phyloP scores from a whole-genome alignment of 1,140 invertebrate genomes.

The Hycleus cichorii region DNA sequence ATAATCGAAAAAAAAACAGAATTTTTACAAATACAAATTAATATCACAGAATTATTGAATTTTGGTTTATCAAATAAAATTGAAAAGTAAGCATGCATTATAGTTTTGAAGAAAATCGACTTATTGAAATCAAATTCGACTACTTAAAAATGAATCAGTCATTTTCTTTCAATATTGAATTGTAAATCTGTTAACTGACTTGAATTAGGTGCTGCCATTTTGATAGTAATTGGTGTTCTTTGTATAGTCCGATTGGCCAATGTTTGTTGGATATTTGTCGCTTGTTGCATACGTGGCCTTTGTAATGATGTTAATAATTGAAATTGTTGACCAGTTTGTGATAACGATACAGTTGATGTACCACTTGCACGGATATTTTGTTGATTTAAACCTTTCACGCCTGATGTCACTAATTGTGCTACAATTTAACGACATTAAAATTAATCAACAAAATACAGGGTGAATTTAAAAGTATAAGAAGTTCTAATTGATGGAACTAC shows the following conservation, averaged over 20 bases:
- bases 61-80: neutral
- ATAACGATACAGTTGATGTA: conserved; percentile 23
- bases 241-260: conserved; percentile 39
- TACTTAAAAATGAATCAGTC: conserved; percentile 14
- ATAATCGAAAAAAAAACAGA: conserved; percentile 14
- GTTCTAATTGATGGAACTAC: no score
- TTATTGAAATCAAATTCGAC: conserved; percentile 10
- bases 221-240: conserved; percentile 50
- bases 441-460: neutral
- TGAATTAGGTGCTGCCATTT: conserved; percentile 53
- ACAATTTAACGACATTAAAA: conserved; percentile 28
- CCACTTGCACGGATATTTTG: conserved; percentile 48
- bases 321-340: conserved; percentile 45
- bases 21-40: conserved; percentile 6
- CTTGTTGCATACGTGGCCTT: conserved; percentile 47
- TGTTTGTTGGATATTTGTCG: conserved; percentile 42
- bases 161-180: conserved; percentile 31
- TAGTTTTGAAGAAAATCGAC: conserved; percentile 5
- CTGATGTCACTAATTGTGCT: conserved; percentile 59
- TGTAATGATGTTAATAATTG: conserved; percentile 52
- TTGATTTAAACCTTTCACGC: conserved; percentile 54
- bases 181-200: conserved; percentile 44
- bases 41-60: neutral
- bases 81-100: conserved; percentile 16
- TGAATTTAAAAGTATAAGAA: no score